Evolutionary conservation across 2,888 invertebrate genomes (phyloP).

Genomic region (Yponomeuta sedellus): DNA sequence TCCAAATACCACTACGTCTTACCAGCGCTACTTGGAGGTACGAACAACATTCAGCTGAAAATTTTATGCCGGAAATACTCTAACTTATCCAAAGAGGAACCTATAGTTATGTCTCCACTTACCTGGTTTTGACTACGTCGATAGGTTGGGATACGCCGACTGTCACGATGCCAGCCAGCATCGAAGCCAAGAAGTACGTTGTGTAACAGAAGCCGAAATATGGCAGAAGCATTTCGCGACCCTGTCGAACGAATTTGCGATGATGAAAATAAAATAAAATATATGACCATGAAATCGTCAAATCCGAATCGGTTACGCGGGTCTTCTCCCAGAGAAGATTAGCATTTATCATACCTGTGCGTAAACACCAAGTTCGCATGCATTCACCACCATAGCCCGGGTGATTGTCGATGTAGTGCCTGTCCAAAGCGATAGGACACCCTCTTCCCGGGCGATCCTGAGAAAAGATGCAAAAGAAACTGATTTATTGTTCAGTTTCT

Average conservation of each 20-base stretch:
- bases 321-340: neutral
- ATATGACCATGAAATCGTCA: too few species aligned
- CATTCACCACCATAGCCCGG: slow-evolving; percentile 98
- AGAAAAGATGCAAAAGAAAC: slow-evolving; percentile 15
- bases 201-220: slow-evolving; percentile 80
- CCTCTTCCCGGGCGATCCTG: slow-evolving; percentile 74
- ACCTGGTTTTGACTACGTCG: slow-evolving; percentile 99
- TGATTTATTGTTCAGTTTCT: too few species aligned
- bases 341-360: slow-evolving; percentile 80
- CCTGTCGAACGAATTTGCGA: slow-evolving; percentile 32
- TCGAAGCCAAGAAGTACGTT: slow-evolving; percentile 90
- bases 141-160: slow-evolving; percentile 99
- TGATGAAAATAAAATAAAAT: too few species aligned
- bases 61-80: too few species aligned
- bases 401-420: slow-evolving; percentile 92
- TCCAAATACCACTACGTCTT: too few species aligned
- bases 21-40: too few species aligned
- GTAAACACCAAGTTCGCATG: slow-evolving; percentile 97
- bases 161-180: slow-evolving; percentile 98
- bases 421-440: slow-evolving; percentile 92
- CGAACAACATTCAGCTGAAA: too few species aligned
- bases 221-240: slow-evolving; percentile 68
- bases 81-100: too few species aligned
- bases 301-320: neutral
- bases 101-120: slow-evolving; percentile 24